Percentiles rank a stretch among this genome's conserved stretches.
Evolutionary conservation across 1,140 invertebrate species (phyloP).

Genomic region (Ips typographus): DNA sequence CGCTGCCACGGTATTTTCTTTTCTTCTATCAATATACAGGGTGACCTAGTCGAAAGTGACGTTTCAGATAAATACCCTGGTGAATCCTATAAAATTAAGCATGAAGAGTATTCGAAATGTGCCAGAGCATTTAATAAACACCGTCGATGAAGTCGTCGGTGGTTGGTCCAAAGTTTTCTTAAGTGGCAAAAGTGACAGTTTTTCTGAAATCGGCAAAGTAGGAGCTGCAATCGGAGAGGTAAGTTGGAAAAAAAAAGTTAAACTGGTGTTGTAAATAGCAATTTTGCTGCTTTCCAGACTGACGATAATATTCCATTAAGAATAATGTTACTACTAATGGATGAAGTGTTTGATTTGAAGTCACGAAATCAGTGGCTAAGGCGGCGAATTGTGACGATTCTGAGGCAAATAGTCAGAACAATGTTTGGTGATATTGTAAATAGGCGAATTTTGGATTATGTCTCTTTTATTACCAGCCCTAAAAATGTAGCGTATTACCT

Average conservation of each 20-base stretch:
- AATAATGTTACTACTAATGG: conserved; percentile 83
- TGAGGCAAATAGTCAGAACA: conserved; percentile 77
- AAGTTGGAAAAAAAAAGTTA: conserved; percentile 16
- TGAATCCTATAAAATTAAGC: conserved; percentile 80
- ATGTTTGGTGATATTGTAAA: conserved; percentile 87
- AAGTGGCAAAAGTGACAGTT: conserved; percentile 38
- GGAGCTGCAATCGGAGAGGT: conserved; percentile 66
- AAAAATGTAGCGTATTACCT: conserved; percentile 89
- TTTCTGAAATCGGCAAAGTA: conserved; percentile 56
- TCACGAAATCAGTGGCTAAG: conserved; percentile 86
- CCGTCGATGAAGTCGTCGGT: conserved; percentile 81
- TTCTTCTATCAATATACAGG: too few species aligned
- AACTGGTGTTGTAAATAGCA: background rate
- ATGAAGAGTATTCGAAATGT: conserved; percentile 81
- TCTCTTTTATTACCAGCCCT: conserved; percentile 85
- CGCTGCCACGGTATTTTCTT: conserved; percentile 57
- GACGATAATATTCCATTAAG: conserved; percentile 85
- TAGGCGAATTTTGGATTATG: conserved; percentile 87
- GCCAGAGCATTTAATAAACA: conserved; percentile 79
- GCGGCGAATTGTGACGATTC: conserved; percentile 74
- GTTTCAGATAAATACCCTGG: conserved; percentile 68
- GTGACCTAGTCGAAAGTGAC: too few species aligned
- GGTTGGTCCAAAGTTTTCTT: conserved; percentile 58
- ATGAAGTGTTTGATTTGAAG: conserved; percentile 90
- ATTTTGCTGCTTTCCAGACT: conserved; percentile 52